Base-by-base conservation (phyloP, 2,888 invertebrate species). In the Metacarcinus magister region DNA sequence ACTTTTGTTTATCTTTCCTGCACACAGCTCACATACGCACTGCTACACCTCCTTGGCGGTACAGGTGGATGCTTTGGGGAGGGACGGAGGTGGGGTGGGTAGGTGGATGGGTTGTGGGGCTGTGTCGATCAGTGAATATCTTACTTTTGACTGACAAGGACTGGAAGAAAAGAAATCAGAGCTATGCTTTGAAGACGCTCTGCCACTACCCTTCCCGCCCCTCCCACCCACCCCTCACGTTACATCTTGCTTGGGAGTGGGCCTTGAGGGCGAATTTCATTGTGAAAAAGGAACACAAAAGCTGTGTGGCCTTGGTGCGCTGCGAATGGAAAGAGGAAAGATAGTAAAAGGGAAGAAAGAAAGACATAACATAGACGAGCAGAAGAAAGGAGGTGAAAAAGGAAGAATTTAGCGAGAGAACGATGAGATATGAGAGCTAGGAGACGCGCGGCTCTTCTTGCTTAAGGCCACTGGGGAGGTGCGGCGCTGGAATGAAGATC, bases 401-500 rank as follows among this genome's bases (percentile, higher is more conserved):
- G n/a, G 75, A 23, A 75, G 32, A 82, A 32, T 82, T 2, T 23
- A 28, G 32, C 82, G 23, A 32, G 32, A 82, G 32, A 67, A 23
- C 28, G 82, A 82, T 32, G 82, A 28, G 82, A 32, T 16, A 82
- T 82, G 82, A 82, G 82, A 32, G 23, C 32, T 28, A 10, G 23
- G 8, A 82, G 82, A 82, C 82, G 32, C 16, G 32, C 0, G 82
- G 23, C 82, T 28, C 32, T 28, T 32, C 82, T 82, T 8, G 23
- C 82, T 82, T 16, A 10, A 28, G 28, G 82, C 82, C 82, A 16
- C 82, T 13, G 7, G 82, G 82, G 32, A 82, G 82, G 13, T 8
- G 82, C 82, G 32, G 13, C 75, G 32, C 32, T n/a, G 67, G 67
- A 93, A 93, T 93, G 75, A 93, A 44, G 39, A 93, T 67, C 67